These are phyloP conservation scores for Heterochromis multidens DNA, from an alignment of 2,113 vertebrate species.

Conservation along the genomic window DNA sequence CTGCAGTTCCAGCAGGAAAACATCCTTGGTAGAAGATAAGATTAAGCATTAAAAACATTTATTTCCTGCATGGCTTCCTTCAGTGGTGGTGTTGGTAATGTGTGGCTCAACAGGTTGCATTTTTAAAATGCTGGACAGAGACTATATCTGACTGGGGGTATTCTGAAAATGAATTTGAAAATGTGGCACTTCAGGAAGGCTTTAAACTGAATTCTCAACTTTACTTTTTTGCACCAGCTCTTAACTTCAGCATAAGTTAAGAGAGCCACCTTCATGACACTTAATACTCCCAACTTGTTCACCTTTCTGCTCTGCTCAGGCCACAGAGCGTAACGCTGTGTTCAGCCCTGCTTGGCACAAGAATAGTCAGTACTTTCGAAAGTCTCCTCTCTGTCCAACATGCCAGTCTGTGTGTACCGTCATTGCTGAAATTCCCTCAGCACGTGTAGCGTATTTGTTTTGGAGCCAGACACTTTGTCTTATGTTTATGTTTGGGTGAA, in stretches of 20 bases:
- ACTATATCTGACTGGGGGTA: accelerated
- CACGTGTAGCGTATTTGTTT: constrained; percentile 57
- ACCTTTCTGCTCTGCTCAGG: neutral
- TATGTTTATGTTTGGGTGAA: constrained; percentile 58
- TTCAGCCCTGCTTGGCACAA: neutral
- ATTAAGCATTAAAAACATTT: neutral
- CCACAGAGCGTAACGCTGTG: neutral
- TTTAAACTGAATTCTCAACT: neutral
- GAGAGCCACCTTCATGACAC: accelerated
- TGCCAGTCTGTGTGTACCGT: neutral
- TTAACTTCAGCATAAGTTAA: neutral
- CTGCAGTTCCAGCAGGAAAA: neutral
- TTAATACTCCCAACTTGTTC: neutral
- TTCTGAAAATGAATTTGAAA: neutral
- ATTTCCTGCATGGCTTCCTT: neutral
- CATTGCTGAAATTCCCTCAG: constrained; percentile 6
- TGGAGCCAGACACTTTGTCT: constrained; percentile 41
- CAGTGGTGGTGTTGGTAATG: accelerated
- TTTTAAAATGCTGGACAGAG: neutral
- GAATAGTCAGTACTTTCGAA: neutral
- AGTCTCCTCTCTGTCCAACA: neutral
- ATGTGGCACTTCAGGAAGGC: neutral
- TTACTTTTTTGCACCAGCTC: accelerated
- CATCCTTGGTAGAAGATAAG: neutral
- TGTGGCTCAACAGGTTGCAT: accelerated